Conservation (phyloP, 2,797 vertebrate species). For the Myotis myotis region DNA sequence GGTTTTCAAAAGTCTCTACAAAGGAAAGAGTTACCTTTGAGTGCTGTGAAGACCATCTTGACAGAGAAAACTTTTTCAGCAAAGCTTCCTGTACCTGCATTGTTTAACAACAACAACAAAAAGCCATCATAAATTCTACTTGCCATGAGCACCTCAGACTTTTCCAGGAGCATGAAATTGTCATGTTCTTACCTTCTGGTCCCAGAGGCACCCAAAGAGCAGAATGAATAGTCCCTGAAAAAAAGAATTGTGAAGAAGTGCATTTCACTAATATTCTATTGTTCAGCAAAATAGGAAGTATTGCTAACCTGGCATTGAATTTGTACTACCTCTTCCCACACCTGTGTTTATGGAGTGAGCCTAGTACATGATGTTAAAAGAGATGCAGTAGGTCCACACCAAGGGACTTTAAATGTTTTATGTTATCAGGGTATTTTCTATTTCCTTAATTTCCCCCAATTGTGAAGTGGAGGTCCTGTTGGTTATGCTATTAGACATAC, state of each 20-base stretch:
- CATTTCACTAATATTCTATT: neutral
- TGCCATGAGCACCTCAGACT: neutral
- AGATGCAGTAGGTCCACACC: neutral
- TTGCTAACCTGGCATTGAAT: neutral
- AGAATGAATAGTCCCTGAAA: slow-evolving; percentile 88
- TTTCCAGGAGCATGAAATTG: slow-evolving; percentile 26
- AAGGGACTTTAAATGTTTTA: neutral
- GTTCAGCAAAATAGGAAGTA: neutral
- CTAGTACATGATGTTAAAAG: neutral
- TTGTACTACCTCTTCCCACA: neutral
- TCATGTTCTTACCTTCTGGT: slow-evolving; percentile 86
- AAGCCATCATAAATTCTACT: slow-evolving; percentile 55
- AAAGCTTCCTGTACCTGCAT: slow-evolving; percentile 89
- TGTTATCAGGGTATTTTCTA: neutral
- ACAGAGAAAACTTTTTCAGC: slow-evolving; percentile 79
- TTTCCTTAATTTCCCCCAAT: neutral
- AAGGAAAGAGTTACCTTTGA: slow-evolving; percentile 85
- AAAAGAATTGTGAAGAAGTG: neutral
- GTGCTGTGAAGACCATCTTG: slow-evolving; percentile 84
- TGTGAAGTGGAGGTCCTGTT: neutral
- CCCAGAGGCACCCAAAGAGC: slow-evolving; percentile 87
- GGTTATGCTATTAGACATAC: neutral
- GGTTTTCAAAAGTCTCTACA: neutral
- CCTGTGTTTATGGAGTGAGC: neutral
- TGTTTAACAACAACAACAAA: slow-evolving; percentile 16